These are phyloP conservation scores for Reticulitermes lucifugus DNA, from an alignment of 2,888 invertebrate genomes.

Conservation along the genomic window DNA sequence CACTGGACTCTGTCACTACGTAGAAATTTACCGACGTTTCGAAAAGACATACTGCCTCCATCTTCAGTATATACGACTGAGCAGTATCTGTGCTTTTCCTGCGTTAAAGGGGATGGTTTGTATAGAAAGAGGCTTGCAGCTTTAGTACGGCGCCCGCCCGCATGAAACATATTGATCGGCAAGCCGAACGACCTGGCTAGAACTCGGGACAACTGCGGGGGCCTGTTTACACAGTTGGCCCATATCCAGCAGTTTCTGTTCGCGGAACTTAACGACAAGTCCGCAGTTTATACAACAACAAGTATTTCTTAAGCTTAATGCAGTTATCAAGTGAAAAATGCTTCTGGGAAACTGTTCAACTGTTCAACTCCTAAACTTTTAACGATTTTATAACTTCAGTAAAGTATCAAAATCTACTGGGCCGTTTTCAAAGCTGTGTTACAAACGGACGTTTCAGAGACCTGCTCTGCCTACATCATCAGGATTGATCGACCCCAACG, in stretches of 20 bases:
- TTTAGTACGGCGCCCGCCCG: not conserved
- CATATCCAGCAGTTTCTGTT: not conserved
- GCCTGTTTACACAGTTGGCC: not conserved
- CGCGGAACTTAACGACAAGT: not conserved
- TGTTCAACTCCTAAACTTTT: no score
- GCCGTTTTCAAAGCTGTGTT: no score
- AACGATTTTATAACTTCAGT: no score
- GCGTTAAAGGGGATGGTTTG: not conserved
- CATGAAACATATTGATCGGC: slow-evolving; percentile 12
- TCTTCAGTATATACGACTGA: no score
- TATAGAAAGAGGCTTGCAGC: not conserved
- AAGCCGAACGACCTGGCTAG: not conserved
- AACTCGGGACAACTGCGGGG: not conserved
- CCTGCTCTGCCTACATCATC: no score
- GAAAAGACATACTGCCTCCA: not conserved
- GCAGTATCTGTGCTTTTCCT: no score
- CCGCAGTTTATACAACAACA: not conserved
- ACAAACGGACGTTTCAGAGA: no score
- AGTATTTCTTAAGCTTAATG: no score
- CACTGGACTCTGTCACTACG: not conserved
- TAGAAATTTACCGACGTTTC: not conserved
- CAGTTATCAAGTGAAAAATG: no score
- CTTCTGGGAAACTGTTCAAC: no score
- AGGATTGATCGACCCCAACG: no score
- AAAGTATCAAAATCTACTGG: no score